Base-by-base conservation (phyloP, 2,888 invertebrate species). In the Eretmocerus hayati region DNA sequence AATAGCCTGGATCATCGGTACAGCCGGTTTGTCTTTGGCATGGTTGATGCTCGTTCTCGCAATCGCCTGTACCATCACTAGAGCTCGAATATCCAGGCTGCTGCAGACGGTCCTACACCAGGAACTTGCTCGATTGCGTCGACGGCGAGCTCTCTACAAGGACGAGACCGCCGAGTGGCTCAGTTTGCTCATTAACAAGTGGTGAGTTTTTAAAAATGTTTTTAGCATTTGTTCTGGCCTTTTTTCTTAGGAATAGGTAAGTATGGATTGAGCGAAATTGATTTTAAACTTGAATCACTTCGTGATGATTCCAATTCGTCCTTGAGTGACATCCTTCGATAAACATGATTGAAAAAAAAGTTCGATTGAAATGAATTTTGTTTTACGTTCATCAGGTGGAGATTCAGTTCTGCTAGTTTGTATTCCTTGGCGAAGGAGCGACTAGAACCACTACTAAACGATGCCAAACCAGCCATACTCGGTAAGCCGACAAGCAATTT, bases 121-220 rank as follows among this genome's bases (percentile, higher is more conserved):
- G 43, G 72, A 73, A 58, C 57, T 67, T 21, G 56, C 70, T 1
- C 62, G 71, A 39, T 61, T 76, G 26, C 73, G 74, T 47, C 65
- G 76, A 32, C 69, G 73, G 51, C 63, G 74, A 21, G 76, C 75
- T 2, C 62, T 76, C 20, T 64, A 72, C 50, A 72, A 73, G 52
- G 74, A 73, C 56, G 77, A 77, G 58, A 74, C 76, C 0, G 73
- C 73, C 21, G 77, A 77, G 57, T 77, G 77, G 77, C 63, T 77
- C 36, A 77, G 75, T 59, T 69, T 76, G 47, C 61, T 77, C 22
- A 59, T 77, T 50, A 77, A 77, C 61, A 63, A 74, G 63, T 77
- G 77, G 77, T 76, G n/a, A 5, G 22, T 16, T 3, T 21, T 4
- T 11, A 21, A 11, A 18, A 36, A 5, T 5, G 5, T 16, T 16